Percentiles rank a stretch among this genome's conserved stretches.
phyloP scores from a whole-genome alignment of 2,113 vertebrate species.

The Pontoporia blainvillei region DNA sequence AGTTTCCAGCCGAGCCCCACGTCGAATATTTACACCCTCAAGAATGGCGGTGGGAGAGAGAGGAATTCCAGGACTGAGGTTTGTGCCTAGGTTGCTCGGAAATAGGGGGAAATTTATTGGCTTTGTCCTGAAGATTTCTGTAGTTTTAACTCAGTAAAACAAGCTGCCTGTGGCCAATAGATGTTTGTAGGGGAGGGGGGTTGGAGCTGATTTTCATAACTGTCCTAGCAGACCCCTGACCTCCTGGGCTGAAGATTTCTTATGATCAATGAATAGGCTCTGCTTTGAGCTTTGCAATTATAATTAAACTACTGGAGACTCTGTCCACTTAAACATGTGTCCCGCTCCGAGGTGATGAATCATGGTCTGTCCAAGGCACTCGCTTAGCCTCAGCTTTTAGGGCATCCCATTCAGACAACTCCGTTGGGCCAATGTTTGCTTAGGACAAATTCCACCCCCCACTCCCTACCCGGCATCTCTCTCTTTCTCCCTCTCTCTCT shows the following conservation, averaged over 20 bases:
- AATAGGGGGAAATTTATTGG: neutral
- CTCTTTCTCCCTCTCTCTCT: neutral
- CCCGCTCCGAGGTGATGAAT: neutral
- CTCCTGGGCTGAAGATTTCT: neutral
- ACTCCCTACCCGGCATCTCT: neutral
- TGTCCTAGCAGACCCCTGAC: neutral
- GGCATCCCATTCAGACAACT: neutral
- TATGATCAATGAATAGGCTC: neutral
- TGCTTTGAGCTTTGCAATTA: neutral
- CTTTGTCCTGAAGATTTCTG: neutral
- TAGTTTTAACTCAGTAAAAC: neutral
- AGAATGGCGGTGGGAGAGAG: neutral
- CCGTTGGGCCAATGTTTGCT: neutral
- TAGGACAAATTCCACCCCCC: neutral
- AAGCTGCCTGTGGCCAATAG: neutral
- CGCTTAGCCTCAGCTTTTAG: neutral
- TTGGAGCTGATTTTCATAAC: neutral
- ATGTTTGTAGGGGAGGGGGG: too few species aligned
- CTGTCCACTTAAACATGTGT: neutral
- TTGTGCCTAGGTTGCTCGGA: neutral
- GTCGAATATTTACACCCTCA: neutral
- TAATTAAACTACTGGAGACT: slow-evolving; percentile 4
- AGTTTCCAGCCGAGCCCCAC: fast-evolving
- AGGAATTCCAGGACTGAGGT: neutral
- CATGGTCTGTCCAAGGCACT: neutral